Evolutionary conservation across 2,797 vertebrate genomes (phyloP), one percentile per base, ranked within the genome.

Genomic region (Dromococcyx pavoninus): DNA sequence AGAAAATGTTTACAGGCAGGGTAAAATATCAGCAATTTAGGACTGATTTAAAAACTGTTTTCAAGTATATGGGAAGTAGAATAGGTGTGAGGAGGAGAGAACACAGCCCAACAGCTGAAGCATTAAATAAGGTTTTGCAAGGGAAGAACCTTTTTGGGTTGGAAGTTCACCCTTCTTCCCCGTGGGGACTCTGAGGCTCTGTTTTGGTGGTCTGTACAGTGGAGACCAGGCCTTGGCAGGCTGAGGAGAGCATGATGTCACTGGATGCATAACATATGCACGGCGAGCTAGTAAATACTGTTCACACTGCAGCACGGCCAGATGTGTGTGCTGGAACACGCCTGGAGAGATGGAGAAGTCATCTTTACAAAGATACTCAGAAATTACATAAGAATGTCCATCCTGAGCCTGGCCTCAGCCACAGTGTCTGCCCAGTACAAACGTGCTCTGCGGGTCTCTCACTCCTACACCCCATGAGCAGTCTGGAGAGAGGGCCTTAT

Each of bases 141-240:
- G 92, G 89, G 75, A 86, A 75, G 80, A 86, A 88, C 92, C 96
- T 94, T 95, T n/a, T 93, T 80, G 67, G 93, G 86, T 91, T 97
- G 97, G 95, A 95, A 94, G 93, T 90, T 41, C 56, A 89, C 93
- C 84, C 86, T 54, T 61, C n/a, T 86, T 88, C 92, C 95, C 96
- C 72, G 8, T 8, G 62, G 96, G 96, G 92, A 70, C 95, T 95
- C 94, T 93, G 96, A 77, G 95, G 91, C 92, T 97, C 93, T 91
- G 95, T 97, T 98, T 91, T 97, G 97, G 97, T 98, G 98, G 97
- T 98, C 98, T 97, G 85, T 69, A 67, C 64, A 43, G 91, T 87
- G 97, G 97, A 96, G 94, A 60, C 91, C 81, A 92, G 13, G 48
- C 85, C 46, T 96, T 98, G 98, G 97, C 98, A 95, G 39, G 72